A percentile compares a stretch with the other conserved stretches of the same genome.
These are phyloP conservation scores for Asteroscopus sphinx DNA, from an alignment of 2,888 invertebrate species.

Conservation along the genomic window DNA sequence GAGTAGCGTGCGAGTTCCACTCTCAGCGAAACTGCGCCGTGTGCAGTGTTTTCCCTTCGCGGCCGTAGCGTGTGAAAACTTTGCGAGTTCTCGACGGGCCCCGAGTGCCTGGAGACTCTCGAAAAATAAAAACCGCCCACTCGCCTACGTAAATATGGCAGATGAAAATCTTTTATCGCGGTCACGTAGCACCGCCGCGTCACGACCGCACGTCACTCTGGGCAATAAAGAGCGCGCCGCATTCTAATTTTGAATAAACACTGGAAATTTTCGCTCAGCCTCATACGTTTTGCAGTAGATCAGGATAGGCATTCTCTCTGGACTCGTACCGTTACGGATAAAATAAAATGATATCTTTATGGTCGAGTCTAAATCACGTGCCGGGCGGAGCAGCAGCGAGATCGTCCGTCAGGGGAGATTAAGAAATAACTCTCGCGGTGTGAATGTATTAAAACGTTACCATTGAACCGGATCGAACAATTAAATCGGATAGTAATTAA, in stretches of 20 bases:
- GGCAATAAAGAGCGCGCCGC: conserved; percentile 86
- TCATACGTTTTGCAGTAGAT: conserved; percentile 69
- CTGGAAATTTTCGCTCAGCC: conserved; percentile 82
- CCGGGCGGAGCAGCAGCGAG: conserved; percentile 66
- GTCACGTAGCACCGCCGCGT: conserved; percentile 88
- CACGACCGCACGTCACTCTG: conserved; percentile 88
- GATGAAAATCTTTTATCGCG: conserved; percentile 90
- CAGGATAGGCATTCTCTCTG: conserved; percentile 74
- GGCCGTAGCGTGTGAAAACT: conserved; percentile 85
- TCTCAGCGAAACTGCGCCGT: conserved; percentile 50
- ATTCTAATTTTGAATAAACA: conserved; percentile 87
- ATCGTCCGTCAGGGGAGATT: conserved; percentile 74
- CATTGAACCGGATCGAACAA: conserved; percentile 80
- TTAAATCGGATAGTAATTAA: conserved; percentile 84
- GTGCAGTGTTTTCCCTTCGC: conserved; percentile 73
- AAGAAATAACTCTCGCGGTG: conserved; percentile 79
- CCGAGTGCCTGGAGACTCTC: conserved; percentile 81
- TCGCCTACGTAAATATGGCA: conserved; percentile 88
- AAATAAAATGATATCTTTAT: conserved; percentile 80
- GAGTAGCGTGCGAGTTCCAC: conserved; percentile 52
- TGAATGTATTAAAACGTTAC: conserved; percentile 80
- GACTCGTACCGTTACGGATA: conserved; percentile 71
- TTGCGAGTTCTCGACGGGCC: conserved; percentile 69
- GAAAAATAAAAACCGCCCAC: conserved; percentile 89
- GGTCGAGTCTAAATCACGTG: conserved; percentile 79